Evolutionary conservation across 2,797 vertebrate species (phyloP), one percentile per base, ranked within the genome.

Genomic region (Hippopotamyrus pictus): DNA sequence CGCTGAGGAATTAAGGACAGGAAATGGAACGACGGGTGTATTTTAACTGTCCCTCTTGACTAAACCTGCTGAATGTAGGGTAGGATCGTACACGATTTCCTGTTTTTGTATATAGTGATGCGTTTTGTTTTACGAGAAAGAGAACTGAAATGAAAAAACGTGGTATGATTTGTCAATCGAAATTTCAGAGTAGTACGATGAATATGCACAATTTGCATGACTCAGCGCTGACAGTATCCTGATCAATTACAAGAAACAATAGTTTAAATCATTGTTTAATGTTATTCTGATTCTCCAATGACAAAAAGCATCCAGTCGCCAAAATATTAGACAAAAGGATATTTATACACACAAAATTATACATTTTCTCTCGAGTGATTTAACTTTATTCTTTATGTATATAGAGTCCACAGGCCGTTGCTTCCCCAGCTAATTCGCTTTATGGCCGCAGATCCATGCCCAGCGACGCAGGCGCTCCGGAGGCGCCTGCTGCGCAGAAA

Each of bases 81-180:
- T 73, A 37, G 14, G 33, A 33, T 73, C 14, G 69, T 37, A 73
- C 69, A 6, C 17, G 41, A 46, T 82, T 82, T 82, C 76, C 37
- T 82, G 41, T 46, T 46, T 46, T 44, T 44, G 37, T 46, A 14
- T 46, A 82, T 44, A 82, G 17, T n/a, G 76, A 82, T 44, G 41
- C 19, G 41, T 82, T 82, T 82, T 82, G 19, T n/a, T 46, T 82
- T 82, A 46, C 76, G 19, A 82, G 76, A 82, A 82, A 82, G 73
- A 79, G 76, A 82, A 82, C 76, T 44, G 76, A 82, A 82, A 82
- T 82, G 9, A 82, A 82, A 82, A 82, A 82, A 46, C 12, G 41
- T 82, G 19, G 6, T 46, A 82, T 44, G 76, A 82, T 82, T 82
- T 82, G 76, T 82, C 76, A 79, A 79, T 79, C 73, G 1, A 44